Percentiles rank a stretch among this genome's conserved stretches.
Evolutionary conservation across 2,113 vertebrate species (phyloP).

Genomic region (Leucoraja erinaceus): DNA sequence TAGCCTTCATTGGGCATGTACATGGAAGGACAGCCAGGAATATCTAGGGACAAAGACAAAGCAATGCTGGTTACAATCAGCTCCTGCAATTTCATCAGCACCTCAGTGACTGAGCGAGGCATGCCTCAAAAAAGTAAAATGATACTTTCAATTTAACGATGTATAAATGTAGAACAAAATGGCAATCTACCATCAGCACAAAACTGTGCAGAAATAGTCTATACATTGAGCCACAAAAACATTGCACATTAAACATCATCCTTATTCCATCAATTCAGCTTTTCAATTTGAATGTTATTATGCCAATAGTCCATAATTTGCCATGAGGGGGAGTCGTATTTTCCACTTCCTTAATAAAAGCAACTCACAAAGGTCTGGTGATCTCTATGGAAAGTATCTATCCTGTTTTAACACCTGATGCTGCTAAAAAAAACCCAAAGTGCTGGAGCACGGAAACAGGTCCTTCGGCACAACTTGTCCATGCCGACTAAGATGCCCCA

Average conservation of each 20-base stretch:
- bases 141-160: too few relatives aligned
- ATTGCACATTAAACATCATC: background rate
- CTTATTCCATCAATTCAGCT: background rate
- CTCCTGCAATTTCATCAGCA: background rate
- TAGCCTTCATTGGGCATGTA: conserved; percentile 74
- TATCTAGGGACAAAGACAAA: conserved; percentile 60
- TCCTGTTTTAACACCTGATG: too few relatives aligned
- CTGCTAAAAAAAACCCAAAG: too few relatives aligned
- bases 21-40: conserved; percentile 77
- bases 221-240: background rate
- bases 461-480: too few relatives aligned
- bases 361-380: too few relatives aligned
- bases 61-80: background rate
- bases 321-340: too few relatives aligned
- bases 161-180: background rate
- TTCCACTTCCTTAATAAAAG: too few relatives aligned
- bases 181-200: background rate
- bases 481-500: too few relatives aligned
- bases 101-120: background rate
- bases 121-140: too few relatives aligned
- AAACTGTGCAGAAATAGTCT: background rate
- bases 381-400: too few relatives aligned
- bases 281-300: background rate
- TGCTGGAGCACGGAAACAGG: too few relatives aligned
- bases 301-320: too few relatives aligned